Evolutionary conservation across 1,140 invertebrate genomes (phyloP), one percentile per base, ranked within the genome.

Genomic region (Philotrypesis tridentata): DNA sequence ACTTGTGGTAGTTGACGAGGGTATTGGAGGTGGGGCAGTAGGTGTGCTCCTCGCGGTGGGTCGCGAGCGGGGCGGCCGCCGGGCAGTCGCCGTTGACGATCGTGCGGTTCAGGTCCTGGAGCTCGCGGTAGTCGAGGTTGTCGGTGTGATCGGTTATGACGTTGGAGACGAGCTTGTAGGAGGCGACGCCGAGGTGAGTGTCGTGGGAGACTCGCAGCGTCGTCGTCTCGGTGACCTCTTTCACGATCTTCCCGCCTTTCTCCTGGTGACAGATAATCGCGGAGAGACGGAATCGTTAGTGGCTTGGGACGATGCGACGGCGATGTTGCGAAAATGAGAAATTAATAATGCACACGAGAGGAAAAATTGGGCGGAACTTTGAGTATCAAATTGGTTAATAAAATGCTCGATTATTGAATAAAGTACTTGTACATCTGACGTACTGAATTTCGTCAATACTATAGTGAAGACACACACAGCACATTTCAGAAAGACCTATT

Each of bases 151-250:
- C 91, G 29, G 85, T 84, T 1, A 92, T 84, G 0, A 89, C 92
- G 80, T 93, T 93, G 1, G 93, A 91, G 29, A 91, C 91, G 17
- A 93, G 79, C 31, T 93, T 92, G 83, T 92, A 93, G 17, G 93
- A 93, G 17, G 92, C 87, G 14, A 93, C 90, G 3, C 90, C 92
- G 29, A 93, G 88, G 67, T 89, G 91, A 79, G 92, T 92, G 67
- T 92, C 89, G 68, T 93, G 93, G 1, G 93, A 92, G 0, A 94
- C 92, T 63, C 92, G 90, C 12, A 93, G 84, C 72, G 92, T 93
- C 40, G 93, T 94, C 17, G 93, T 93, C 87, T 94, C 93, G 0
- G 91, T 93, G 0, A 93, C 92, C 88, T 94, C 93, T 73, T 91
- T 92, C 0, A 92, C 89, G 4, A 93, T 89, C 80, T 91, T 93